phyloP scores from a whole-genome alignment of 2,113 vertebrate genomes.

The human (Homo sapiens) region DNA sequence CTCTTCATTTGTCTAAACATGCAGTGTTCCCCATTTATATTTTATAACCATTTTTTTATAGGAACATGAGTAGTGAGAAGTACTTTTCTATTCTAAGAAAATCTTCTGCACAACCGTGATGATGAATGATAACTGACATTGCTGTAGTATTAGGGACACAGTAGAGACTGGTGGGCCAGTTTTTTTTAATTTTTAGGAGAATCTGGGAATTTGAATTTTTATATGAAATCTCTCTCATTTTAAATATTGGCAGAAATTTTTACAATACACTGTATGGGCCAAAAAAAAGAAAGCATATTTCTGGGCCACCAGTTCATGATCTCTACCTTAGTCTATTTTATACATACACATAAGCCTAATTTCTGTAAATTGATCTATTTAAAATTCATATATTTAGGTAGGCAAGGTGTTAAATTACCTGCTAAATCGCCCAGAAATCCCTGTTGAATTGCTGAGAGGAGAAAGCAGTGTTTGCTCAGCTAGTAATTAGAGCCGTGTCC shows the following conservation, averaged over 20 bases:
- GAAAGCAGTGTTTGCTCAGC: not conserved
- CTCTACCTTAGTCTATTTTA: not conserved
- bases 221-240: not conserved
- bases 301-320: not conserved
- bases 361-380: not conserved
- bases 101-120: not conserved
- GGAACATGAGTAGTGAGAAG: not conserved
- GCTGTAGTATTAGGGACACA: not conserved
- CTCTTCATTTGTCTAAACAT: not conserved
- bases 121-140: not conserved
- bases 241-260: not conserved
- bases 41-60: slow-evolving; percentile 27
- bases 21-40: not conserved
- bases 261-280: not conserved
- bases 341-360: not conserved
- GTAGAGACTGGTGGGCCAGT: not conserved
- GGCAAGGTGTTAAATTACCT: slow-evolving; percentile 44
- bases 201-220: not conserved
- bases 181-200: not conserved
- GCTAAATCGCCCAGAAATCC: slow-evolving; percentile 22
- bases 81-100: slow-evolving; percentile 1
- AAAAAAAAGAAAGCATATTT: not conserved
- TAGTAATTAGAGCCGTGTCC: not conserved
- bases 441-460: not conserved
- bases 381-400: slow-evolving; percentile 20